These are phyloP conservation scores for Hemibagrus guttatus DNA, from an alignment of 2,797 vertebrate genomes.

Conservation along the genomic window DNA sequence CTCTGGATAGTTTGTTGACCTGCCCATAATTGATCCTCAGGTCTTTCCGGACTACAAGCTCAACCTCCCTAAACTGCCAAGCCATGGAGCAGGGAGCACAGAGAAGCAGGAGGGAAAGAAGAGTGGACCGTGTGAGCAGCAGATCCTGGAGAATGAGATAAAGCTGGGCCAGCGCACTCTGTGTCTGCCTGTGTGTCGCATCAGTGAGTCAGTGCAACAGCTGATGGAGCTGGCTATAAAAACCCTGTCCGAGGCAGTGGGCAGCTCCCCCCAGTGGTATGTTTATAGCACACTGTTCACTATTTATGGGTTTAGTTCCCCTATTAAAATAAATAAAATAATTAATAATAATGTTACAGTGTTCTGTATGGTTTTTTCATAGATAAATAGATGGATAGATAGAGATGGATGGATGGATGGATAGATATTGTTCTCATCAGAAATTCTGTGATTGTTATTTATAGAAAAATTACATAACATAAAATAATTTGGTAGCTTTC, in stretches of 20 bases:
- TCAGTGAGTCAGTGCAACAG: constrained; percentile 90
- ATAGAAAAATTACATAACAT: not conserved
- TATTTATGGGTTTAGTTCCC: not conserved
- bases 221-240: constrained; percentile 88
- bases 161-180: constrained; percentile 80
- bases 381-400: too few species aligned
- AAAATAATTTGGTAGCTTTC: not conserved
- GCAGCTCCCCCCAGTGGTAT: constrained; percentile 88
- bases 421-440: not conserved
- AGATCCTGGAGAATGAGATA: constrained; percentile 70
- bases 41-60: constrained; percentile 82
- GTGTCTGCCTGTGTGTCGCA: constrained; percentile 84
- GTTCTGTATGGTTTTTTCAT: not conserved
- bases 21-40: constrained; percentile 63
- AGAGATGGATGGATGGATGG: too few species aligned
- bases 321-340: not conserved
- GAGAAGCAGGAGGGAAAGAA: constrained; percentile 59
- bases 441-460: not conserved
- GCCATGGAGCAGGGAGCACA: constrained; percentile 63
- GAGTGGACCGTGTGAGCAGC: constrained; percentile 43
- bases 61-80: constrained; percentile 78
- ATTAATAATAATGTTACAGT: not conserved
- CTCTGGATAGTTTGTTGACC: not conserved
- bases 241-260: constrained; percentile 86
- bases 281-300: constrained; percentile 32